Base-by-base conservation (phyloP, 2,113 vertebrate species). In the Pseudolaguvia tuberculata region DNA sequence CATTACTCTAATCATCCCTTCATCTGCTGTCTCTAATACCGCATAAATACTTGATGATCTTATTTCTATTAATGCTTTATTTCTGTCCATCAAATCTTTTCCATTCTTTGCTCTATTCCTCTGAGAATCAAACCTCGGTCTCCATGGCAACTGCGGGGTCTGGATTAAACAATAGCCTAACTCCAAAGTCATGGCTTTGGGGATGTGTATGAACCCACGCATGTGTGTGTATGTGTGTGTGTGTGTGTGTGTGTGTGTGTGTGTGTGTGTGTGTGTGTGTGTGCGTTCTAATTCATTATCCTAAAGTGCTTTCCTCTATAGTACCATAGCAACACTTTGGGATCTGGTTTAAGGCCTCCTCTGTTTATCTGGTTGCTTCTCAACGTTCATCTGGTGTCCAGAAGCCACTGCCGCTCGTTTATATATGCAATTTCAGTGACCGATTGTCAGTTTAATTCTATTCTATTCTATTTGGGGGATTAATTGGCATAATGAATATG, bases 91-190 rank as follows among this genome's bases (percentile, higher is more conserved):
- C 67, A 77, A 18, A 42, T 76, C 51, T 76, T 57, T 55, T 58
- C 67, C 55, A 78, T 25, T 73, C 47, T 53, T 31, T 20, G n/a
- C 27, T n/a, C 20, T 39, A 52, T 18, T 63, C 45, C 63, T 79
- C 50, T 75, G 70, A 58, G 83, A 82, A 80, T 79, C 67, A 45
- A 82, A 81, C 75, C 67, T 79, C 58, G 71, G 86, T 89, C 87
- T 80, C 89, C 83, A 86, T 88, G 79, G 87, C 80, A 84, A 88
- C 85, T n/a, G 72, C 17, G 74, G 72, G 74, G 75, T 35, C 12
- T 21, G 65, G 51, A 70, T 73, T 67, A 86, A 85, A 78, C 39
- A 27, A 79, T 84, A 72, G 63, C 66, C 11, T 55, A 72, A 79
- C 84, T 81, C 76, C 66, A 62, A 78, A 78, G 84, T 70, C 62